Evolutionary conservation across 2,797 vertebrate genomes (phyloP).

Genomic region (Megalops cyprinoides): DNA sequence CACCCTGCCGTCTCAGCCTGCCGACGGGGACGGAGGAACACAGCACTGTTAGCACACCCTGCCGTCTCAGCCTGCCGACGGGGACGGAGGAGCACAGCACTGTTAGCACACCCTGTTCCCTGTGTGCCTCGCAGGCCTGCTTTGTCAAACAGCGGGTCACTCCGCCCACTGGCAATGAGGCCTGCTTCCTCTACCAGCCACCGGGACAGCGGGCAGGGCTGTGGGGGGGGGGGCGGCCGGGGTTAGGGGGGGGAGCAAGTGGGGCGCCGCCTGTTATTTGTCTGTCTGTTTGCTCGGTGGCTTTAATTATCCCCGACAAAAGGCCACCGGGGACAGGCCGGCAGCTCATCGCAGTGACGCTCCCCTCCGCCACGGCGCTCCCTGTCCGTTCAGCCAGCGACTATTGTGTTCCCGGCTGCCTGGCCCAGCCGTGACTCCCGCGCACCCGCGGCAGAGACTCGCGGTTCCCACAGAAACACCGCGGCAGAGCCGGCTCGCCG

Average conservation of each 20-base stretch:
- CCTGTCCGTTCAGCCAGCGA: slow-evolving; percentile 45
- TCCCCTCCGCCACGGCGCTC: slow-evolving; percentile 31
- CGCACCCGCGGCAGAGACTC: slow-evolving; percentile 38
- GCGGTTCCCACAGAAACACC: slow-evolving; percentile 41
- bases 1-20: slow-evolving; percentile 48
- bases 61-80: slow-evolving; percentile 45
- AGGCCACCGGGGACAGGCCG: not conserved
- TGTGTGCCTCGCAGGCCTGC: slow-evolving; percentile 17
- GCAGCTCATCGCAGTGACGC: slow-evolving; percentile 28
- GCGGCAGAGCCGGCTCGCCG: no score
- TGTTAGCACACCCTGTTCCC: slow-evolving; percentile 52
- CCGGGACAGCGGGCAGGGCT: slow-evolving; percentile 42
- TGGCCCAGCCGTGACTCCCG: slow-evolving; percentile 29
- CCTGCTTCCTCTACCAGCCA: slow-evolving; percentile 43
- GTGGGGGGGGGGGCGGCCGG: slow-evolving; percentile 3
- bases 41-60: slow-evolving; percentile 48
- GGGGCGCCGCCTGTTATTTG: slow-evolving; percentile 22
- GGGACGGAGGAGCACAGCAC: slow-evolving; percentile 50
- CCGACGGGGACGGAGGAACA: slow-evolving; percentile 50
- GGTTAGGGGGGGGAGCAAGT: no score
- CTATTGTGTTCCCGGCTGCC: slow-evolving; percentile 41
- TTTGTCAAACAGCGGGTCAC: slow-evolving; percentile 49
- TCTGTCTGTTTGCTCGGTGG: slow-evolving; percentile 42
- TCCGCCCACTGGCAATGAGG: slow-evolving; percentile 45
- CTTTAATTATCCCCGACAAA: slow-evolving; percentile 45